Conservation (phyloP, 30 jellyfish, hydroid and myxozoan species). For the Hydractinia echinata region DNA sequence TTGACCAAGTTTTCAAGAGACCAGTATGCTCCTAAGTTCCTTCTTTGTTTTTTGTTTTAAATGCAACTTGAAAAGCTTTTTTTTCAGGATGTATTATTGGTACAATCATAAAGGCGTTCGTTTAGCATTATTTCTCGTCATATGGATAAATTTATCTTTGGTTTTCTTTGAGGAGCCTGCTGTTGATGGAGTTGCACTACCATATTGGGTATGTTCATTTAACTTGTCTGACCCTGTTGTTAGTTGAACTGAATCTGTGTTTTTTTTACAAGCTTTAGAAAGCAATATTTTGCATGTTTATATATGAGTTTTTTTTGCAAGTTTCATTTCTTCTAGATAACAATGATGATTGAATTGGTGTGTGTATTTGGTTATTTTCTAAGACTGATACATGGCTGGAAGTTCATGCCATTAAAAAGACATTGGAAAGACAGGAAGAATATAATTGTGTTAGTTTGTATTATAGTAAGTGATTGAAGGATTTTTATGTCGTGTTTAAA, state of each 20-base stretch:
- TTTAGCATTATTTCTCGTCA: conserved; percentile 40
- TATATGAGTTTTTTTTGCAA: conserved; percentile 9
- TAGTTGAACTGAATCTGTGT: neutral
- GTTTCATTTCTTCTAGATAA: conserved; percentile 40
- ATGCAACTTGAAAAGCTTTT: neutral
- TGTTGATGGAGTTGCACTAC: conserved; percentile 67
- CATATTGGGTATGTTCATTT: conserved; percentile 72
- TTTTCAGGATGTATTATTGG: conserved; percentile 66
- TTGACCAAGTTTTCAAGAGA: neutral
- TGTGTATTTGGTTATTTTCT: conserved; percentile 62
- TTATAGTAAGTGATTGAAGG: conserved; percentile 35
- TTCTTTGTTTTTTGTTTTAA: neutral
- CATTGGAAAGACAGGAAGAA: conserved; percentile 81
- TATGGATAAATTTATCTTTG: conserved; percentile 61
- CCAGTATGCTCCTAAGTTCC: neutral
- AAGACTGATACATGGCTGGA: conserved; percentile 77
- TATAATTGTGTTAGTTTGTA: conserved; percentile 56
- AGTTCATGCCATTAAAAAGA: conserved; percentile 78
- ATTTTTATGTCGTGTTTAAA: neutral
- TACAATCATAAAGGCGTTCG: conserved; percentile 59
- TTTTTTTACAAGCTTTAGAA: neutral
- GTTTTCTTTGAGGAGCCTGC: conserved; percentile 90
- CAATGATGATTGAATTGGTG: conserved; percentile 66
- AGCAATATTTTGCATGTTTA: neutral
- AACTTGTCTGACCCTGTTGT: neutral